Conservation (phyloP, 1,140 invertebrate species). For the Ephestia elutella region DNA sequence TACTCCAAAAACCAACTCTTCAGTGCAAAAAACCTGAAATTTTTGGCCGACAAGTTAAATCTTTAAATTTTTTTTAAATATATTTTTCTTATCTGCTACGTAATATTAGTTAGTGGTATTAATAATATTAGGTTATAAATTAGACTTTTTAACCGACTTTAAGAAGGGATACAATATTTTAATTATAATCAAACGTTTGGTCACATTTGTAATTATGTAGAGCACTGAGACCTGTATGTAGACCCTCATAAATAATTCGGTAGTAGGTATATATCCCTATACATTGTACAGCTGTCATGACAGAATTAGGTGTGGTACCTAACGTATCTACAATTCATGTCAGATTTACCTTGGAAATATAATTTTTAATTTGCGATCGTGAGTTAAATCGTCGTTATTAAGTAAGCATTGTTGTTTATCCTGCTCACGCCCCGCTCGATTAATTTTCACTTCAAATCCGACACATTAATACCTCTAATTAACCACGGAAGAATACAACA, state of each 20-base stretch:
- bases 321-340: not conserved
- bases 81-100: not conserved
- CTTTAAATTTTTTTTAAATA: not conserved
- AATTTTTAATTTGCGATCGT: not conserved
- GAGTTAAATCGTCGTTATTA: not conserved
- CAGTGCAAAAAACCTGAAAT: constrained; percentile 84
- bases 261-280: too few species aligned
- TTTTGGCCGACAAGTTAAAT: too few species aligned
- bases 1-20: constrained; percentile 87
- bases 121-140: too few species aligned
- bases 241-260: too few species aligned
- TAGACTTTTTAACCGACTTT: too few species aligned
- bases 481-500: constrained; percentile 7
- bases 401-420: not conserved
- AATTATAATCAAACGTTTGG: too few species aligned
- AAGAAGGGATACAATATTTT: too few species aligned
- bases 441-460: constrained; percentile 16
- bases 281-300: too few species aligned
- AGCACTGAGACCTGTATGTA: too few species aligned
- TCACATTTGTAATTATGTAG: too few species aligned
- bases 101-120: too few species aligned
- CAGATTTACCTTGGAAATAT: not conserved
- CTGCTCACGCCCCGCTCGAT: constrained; percentile 8
- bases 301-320: too few species aligned
- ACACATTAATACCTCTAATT: constrained; percentile 16